Evolutionary conservation across 2,797 vertebrate genomes (phyloP).

Genomic region (Moxostoma hubbsi): DNA sequence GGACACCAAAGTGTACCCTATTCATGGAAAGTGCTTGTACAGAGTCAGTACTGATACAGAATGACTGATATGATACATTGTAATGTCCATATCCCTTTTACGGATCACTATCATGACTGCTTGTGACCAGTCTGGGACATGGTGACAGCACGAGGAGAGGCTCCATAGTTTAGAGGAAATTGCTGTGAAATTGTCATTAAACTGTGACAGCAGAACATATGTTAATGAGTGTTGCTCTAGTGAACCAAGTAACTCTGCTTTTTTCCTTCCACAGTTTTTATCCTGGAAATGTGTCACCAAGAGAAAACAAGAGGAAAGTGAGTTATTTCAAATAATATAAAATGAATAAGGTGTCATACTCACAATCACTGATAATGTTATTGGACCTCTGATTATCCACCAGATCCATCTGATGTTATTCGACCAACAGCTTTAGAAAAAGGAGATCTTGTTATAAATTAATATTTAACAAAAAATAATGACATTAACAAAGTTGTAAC

Average conservation of each 20-base stretch:
- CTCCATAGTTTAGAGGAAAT: background rate
- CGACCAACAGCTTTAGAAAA: constrained; percentile 85
- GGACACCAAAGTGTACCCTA: too few relatives aligned
- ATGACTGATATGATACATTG: background rate
- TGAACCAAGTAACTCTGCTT: background rate
- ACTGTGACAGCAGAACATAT: background rate
- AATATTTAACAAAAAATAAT: too few relatives aligned
- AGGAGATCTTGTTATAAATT: too few relatives aligned
- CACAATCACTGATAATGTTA: constrained; percentile 86
- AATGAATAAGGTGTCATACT: constrained; percentile 65
- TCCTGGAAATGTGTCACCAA: background rate
- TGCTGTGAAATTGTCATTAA: constrained; percentile 25
- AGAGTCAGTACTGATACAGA: background rate
- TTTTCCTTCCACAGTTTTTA: background rate
- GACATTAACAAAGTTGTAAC: background rate
- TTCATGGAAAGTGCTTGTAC: background rate
- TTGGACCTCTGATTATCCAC: constrained; percentile 94
- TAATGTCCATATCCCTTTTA: background rate
- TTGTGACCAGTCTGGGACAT: constrained; percentile 24
- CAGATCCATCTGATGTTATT: constrained; percentile 85
- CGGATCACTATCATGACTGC: constrained; percentile 4
- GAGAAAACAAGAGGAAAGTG: background rate
- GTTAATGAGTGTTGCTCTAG: background rate
- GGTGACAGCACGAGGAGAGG: constrained; percentile 2
- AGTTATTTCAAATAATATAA: background rate